Conservation (phyloP, 2,797 vertebrate genomes). For the Cuculus canorus region DNA sequence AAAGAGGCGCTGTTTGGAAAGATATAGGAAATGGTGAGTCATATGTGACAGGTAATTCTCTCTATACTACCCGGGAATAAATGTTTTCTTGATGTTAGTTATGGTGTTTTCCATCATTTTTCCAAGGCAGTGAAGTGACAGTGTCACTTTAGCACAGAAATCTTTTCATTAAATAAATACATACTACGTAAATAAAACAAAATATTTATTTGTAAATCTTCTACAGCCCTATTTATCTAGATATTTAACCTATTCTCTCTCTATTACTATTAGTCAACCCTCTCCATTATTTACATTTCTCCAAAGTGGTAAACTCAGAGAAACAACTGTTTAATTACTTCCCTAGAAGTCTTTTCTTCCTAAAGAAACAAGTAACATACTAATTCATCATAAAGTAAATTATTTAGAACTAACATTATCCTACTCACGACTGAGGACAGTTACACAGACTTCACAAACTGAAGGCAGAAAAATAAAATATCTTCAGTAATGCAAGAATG, state of each 20-base stretch:
- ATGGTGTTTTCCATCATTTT: conserved; percentile 35
- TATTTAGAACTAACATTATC: not conserved
- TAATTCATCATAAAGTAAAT: conserved; percentile 1
- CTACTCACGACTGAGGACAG: not conserved
- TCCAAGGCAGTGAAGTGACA: conserved; percentile 4
- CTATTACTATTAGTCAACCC: not conserved
- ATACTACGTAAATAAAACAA: not conserved
- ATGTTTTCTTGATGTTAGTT: conserved; percentile 5
- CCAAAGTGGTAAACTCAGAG: conserved; percentile 10
- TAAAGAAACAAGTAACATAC: conserved; percentile 19
- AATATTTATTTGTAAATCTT: not conserved
- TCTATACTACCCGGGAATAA: conserved; percentile 10
- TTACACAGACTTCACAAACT: not conserved
- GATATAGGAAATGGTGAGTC: conserved; percentile 39
- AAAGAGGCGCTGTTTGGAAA: conserved; percentile 52
- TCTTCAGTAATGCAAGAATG: not conserved
- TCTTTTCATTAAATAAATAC: not conserved
- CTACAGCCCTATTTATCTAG: not conserved
- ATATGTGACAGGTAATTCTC: conserved; percentile 59
- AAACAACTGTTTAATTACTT: conserved; percentile 52
- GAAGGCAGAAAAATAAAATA: not conserved
- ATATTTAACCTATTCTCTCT: not conserved
- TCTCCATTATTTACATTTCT: conserved; percentile 27
- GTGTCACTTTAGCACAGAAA: conserved; percentile 10
- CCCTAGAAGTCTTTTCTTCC: conserved; percentile 21